Base-by-base conservation (phyloP, 2,797 vertebrate genomes). In the Crenichthys baileyi region DNA sequence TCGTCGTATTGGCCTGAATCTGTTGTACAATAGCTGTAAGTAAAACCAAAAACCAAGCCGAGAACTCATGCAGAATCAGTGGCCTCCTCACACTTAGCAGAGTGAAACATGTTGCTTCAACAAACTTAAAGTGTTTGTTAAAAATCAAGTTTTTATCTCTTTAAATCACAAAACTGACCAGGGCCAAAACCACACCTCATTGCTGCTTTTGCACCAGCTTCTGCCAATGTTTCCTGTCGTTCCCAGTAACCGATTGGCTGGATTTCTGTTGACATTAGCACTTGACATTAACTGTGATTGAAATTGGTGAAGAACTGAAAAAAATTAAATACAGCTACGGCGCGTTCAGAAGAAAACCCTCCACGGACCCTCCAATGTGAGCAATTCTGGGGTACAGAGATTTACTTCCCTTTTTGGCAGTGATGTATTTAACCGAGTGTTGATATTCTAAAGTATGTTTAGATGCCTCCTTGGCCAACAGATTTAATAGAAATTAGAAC, bases 11-110 rank as follows among this genome's bases (percentile, higher is more conserved):
- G 77, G 79, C 81, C 87, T 79, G 78, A 74, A 50, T 86, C 75
- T 87, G 90, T 85, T 93, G 92, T 92, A 92, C 85, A 88, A 88
- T 91, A 83, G 86, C 88, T 93, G 92, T 93, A 92, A 93, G 92
- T 92, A 90, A 84, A 75, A 81, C 77, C 76, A 80, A 80, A 72
- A 79, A 74, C 44, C 72, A 51, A 71, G 58, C 68, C 65, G 60
- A 60, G 71, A 78, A 83, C 77, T 86, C 74, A 44, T 39, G 75
- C 77, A 72, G 75, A 81, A 87, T 84, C 78, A 70, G 82, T 82
- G 51, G 44, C 79, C 84, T 80, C 76, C 80, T 84, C 84, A 83
- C 81, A 71, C 36, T 68, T 20, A 55, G 73, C 71, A 70, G 73
- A 70, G 76, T 85, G 68, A 86, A 80, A 71, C 11, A 44, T 70